A percentile compares a stretch with the other conserved stretches of the same genome.
phyloP scores from a whole-genome alignment of 2,797 vertebrate genomes.

The Psittacula derbiana region DNA sequence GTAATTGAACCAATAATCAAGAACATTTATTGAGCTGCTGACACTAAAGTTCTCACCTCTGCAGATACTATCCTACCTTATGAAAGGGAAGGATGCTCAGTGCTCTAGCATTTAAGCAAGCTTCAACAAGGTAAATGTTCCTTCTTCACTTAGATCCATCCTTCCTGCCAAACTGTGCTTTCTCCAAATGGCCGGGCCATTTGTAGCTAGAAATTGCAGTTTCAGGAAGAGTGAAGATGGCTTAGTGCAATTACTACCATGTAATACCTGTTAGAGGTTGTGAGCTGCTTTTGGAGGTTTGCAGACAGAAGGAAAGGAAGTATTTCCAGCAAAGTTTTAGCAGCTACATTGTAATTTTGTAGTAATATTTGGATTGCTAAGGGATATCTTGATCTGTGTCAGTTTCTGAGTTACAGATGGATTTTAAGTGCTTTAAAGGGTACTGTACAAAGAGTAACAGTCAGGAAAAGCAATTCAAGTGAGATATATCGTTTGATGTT shows the following conservation, averaged over 20 bases:
- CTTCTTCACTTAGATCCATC: background rate
- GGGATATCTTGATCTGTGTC: background rate
- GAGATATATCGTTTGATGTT: background rate
- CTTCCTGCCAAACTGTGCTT: background rate
- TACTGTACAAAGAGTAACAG: background rate
- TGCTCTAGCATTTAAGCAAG: background rate
- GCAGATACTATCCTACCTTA: background rate
- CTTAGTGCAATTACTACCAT: background rate
- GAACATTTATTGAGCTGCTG: background rate
- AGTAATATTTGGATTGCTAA: background rate
- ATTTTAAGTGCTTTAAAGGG: background rate
- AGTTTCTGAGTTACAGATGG: background rate
- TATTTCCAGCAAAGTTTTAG: background rate
- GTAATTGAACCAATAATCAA: background rate
- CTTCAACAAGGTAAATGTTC: background rate
- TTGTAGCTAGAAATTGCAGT: background rate
- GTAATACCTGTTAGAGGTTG: background rate
- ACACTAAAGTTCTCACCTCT: background rate
- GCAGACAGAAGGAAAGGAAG: background rate
- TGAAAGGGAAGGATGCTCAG: background rate
- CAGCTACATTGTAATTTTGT: background rate
- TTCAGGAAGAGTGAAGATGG: background rate
- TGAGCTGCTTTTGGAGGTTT: background rate
- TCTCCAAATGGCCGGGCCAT: background rate
- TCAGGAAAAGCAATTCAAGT: background rate